phyloP scores from a whole-genome alignment of 2,113 vertebrate genomes.

The Herpetotheres cachinnans region DNA sequence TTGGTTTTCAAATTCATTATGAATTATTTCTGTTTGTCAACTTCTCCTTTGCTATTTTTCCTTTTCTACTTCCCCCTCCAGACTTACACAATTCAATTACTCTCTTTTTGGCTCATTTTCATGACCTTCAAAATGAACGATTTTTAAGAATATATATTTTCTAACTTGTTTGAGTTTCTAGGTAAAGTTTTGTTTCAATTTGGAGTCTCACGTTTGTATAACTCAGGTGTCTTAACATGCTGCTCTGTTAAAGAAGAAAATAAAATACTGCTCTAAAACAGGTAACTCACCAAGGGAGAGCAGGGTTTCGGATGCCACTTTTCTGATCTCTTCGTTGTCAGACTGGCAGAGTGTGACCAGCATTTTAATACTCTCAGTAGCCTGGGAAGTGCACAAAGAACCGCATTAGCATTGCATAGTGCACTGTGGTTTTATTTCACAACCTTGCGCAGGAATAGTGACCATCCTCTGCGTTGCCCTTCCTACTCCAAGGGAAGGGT shows the following conservation, averaged over 20 bases:
- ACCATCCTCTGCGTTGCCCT: neutral
- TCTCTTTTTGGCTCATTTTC: neutral
- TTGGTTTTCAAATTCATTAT: neutral
- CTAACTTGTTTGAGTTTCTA: neutral
- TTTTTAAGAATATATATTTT: neutral
- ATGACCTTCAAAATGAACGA: neutral
- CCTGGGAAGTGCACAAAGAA: constrained; percentile 69
- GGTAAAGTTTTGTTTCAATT: neutral
- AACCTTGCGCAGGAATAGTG: neutral
- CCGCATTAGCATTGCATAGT: neutral
- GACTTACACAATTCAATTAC: neutral
- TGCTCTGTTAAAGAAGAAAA: neutral
- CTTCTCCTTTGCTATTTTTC: neutral
- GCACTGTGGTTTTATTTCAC: neutral
- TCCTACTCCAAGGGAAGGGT: neutral
- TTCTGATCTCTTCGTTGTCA: constrained; percentile 87
- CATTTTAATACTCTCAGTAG: constrained; percentile 89
- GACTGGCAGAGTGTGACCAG: constrained; percentile 88
- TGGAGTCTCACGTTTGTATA: neutral
- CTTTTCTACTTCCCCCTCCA: neutral
- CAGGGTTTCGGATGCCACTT: constrained; percentile 90
- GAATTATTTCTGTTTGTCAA: neutral
- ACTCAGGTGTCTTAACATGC: neutral
- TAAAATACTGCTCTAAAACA: neutral
- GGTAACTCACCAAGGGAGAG: constrained; percentile 87